phyloP scores from a whole-genome alignment of 2,888 invertebrate genomes.

The Cryptocephalus primarius region DNA sequence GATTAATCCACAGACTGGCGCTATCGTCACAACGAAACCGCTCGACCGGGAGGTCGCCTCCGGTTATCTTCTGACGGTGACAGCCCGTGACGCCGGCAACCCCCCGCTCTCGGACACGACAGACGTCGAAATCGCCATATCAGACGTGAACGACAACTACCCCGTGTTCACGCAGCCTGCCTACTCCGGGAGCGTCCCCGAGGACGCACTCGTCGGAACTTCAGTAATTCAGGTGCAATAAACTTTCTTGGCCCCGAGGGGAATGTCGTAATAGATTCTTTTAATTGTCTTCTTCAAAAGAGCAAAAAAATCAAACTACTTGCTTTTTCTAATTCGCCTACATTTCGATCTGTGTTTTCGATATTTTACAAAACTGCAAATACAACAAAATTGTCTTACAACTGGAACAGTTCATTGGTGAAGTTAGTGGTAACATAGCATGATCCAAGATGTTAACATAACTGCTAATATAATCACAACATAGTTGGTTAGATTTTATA shows the following conservation, averaged over 20 bases:
- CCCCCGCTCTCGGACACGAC: slow-evolving; percentile 89
- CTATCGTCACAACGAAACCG: slow-evolving; percentile 73
- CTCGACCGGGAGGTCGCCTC: slow-evolving; percentile 77
- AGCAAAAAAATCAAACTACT: no score
- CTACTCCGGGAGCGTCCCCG: slow-evolving; percentile 73
- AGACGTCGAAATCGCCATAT: slow-evolving; percentile 88
- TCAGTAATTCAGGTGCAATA: slow-evolving; percentile 16
- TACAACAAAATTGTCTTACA: no score
- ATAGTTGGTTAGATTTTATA: no score
- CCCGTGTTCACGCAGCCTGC: slow-evolving; percentile 75
- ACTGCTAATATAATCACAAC: no score
- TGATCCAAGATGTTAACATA: no score
- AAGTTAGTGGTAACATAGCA: no score
- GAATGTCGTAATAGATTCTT: no score
- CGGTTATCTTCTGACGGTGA: slow-evolving; percentile 81
- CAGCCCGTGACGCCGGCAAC: slow-evolving; percentile 84
- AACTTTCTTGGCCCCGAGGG: no score
- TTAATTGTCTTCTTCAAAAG: no score
- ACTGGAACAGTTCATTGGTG: no score
- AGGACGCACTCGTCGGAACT: slow-evolving; percentile 72
- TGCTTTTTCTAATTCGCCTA: not conserved
- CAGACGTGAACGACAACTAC: slow-evolving; percentile 93
- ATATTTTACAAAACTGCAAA: no score
- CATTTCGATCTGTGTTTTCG: no score
- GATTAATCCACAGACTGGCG: slow-evolving; percentile 89